These are phyloP conservation scores for Amphiprion clarkii DNA, from an alignment of 2,797 vertebrate species.

Conservation along the genomic window DNA sequence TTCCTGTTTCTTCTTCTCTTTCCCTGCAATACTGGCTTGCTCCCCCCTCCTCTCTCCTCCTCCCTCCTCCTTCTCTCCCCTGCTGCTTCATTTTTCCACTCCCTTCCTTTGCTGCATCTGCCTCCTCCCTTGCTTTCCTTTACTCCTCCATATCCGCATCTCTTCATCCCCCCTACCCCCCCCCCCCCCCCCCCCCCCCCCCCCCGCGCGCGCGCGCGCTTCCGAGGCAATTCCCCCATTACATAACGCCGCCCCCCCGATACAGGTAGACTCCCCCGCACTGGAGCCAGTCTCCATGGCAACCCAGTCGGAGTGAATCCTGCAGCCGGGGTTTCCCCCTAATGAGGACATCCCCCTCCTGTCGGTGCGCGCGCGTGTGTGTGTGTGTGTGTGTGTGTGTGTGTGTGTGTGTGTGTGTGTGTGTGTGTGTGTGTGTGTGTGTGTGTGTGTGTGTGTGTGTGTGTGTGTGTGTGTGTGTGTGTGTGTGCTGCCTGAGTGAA, in stretches of 20 bases:
- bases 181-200: no score
- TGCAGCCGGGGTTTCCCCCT: constrained; percentile 86
- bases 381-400: constrained; percentile 38
- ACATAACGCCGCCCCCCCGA: constrained; percentile 67
- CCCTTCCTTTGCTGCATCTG: constrained; percentile 66
- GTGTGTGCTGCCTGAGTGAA: not conserved
- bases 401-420: constrained; percentile 43
- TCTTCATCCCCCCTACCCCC: constrained; percentile 61
- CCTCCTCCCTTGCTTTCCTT: constrained; percentile 75
- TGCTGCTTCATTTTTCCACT: constrained; percentile 4
- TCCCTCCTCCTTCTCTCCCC: not conserved
- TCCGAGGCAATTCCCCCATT: constrained; percentile 69
- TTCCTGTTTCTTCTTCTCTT: constrained; percentile 4
- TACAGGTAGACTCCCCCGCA: constrained; percentile 69
- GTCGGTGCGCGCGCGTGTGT: constrained; percentile 44
- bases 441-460: constrained; percentile 48
- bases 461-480: constrained; percentile 50
- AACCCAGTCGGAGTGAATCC: constrained; percentile 85
- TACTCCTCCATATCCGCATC: constrained; percentile 17
- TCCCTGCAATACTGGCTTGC: not conserved
- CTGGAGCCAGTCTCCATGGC: constrained; percentile 86
- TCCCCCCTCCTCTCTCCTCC: not conserved
- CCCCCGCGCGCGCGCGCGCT: no score
- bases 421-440: constrained; percentile 49
- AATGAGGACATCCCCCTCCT: constrained; percentile 83